Evolutionary conservation across 2,888 invertebrate species (phyloP).

Genomic region (Drosophila sordidapex): DNA sequence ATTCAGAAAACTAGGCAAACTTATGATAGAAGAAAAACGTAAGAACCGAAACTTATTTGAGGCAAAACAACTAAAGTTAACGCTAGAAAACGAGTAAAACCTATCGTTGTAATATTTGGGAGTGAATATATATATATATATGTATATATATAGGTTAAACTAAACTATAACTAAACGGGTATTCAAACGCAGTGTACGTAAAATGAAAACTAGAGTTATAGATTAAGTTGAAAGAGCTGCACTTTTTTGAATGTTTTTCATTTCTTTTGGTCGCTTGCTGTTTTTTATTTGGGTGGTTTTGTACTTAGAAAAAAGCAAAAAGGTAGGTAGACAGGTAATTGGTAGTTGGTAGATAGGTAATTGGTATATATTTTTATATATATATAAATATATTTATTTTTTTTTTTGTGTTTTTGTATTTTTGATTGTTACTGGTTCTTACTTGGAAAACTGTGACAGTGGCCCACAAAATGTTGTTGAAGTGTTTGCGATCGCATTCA

Average conservation of each 20-base stretch:
- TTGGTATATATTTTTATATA: conserved; percentile 7
- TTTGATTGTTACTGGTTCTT: conserved; percentile 85
- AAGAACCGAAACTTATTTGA: conserved; percentile 19
- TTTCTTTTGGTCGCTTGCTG: conserved; percentile 33
- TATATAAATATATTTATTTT: conserved; percentile 1
- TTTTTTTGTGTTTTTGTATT: conserved; percentile 18
- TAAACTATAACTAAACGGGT: conserved; percentile 54
- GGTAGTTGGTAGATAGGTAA: conserved; percentile 19
- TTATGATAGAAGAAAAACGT: conserved; percentile 7
- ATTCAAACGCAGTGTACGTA: conserved; percentile 27
- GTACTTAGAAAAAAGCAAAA: conserved; percentile 11
- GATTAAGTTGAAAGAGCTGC: conserved; percentile 38
- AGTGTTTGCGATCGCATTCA: conserved; percentile 99
- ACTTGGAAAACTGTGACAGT: conserved; percentile 99
- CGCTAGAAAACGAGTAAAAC: conserved; percentile 20
- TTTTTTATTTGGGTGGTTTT: conserved; percentile 13
- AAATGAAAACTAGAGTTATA: conserved; percentile 46
- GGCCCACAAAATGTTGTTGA: conserved; percentile 99
- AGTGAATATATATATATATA: conserved; percentile 9
- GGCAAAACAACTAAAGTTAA: conserved; percentile 15
- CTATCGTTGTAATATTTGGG: conserved; percentile 6
- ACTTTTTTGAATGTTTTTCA: conserved; percentile 19
- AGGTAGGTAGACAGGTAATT: conserved; percentile 17
- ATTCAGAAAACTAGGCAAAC: conserved; percentile 21
- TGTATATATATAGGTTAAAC: conserved; percentile 28